Percentiles rank a stretch among this genome's conserved stretches.
Evolutionary conservation across 2,113 vertebrate genomes (phyloP).

Genomic region (Tringa solitaria): DNA sequence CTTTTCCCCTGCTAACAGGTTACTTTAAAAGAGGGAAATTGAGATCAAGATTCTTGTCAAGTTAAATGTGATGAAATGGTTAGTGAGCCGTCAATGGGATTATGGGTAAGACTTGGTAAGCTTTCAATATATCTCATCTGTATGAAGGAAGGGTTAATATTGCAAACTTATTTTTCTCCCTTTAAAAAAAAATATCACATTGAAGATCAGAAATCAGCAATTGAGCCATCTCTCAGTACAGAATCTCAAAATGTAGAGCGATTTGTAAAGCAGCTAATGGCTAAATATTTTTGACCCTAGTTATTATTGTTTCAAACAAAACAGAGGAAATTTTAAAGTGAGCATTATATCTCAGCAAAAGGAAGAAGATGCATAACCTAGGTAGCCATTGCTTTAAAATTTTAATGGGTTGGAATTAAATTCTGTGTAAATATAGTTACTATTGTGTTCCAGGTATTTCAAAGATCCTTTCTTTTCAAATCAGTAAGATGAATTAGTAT

Average conservation of each 20-base stretch:
- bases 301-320: not conserved
- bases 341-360: not conserved
- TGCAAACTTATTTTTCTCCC: not conserved
- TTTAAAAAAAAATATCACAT: not conserved
- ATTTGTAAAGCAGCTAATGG: not conserved
- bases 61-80: not conserved
- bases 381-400: not conserved
- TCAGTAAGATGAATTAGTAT: not conserved
- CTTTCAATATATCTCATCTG: not conserved
- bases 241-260: not conserved
- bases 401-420: not conserved
- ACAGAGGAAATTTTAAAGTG: not conserved
- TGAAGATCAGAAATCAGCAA: not conserved
- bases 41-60: not conserved
- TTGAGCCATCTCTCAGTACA: not conserved
- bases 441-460: not conserved
- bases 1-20: not conserved
- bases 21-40: not conserved
- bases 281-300: not conserved
- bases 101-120: not conserved
- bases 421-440: not conserved
- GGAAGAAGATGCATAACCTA: not conserved
- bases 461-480: not conserved
- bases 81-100: not conserved
- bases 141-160: not conserved